A percentile compares a stretch with the other conserved stretches of the same genome.
These are phyloP conservation scores for Mellivora capensis DNA, from an alignment of 2,113 vertebrate species.

Conservation along the genomic window DNA sequence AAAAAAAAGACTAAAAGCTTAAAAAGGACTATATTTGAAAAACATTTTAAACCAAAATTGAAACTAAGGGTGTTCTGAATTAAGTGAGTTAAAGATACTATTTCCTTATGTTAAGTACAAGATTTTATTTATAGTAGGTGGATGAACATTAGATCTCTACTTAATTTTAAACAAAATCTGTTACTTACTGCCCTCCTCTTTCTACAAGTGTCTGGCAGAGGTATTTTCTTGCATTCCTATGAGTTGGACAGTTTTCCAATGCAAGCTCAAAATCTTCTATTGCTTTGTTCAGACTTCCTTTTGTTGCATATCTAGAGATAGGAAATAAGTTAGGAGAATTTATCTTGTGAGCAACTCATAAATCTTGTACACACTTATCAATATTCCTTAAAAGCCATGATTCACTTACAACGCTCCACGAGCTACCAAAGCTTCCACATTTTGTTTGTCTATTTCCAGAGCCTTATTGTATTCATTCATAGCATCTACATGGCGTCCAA, in stretches of 20 bases:
- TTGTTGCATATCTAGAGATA: conserved; percentile 92
- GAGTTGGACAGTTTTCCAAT: conserved; percentile 93
- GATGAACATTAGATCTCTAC: background rate
- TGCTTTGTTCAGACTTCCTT: conserved; percentile 95
- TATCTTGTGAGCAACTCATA: background rate
- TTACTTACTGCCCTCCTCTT: conserved; percentile 94
- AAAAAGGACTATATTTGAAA: background rate
- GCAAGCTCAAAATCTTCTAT: conserved; percentile 95
- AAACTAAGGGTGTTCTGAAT: background rate
- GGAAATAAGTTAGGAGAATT: background rate
- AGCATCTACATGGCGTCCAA: conserved; percentile 93
- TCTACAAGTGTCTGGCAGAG: conserved; percentile 98
- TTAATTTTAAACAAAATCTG: background rate
- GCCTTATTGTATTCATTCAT: conserved; percentile 99
- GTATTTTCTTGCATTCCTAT: conserved; percentile 97
- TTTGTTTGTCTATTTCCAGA: conserved; percentile 94
- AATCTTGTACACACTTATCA: conserved; percentile 11
- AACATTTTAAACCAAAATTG: background rate
- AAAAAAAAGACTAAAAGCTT: background rate
- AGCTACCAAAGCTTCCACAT: conserved; percentile 97
- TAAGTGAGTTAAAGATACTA: background rate
- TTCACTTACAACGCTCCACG: conserved; percentile 94
- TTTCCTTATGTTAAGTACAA: background rate
- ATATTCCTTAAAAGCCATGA: background rate
- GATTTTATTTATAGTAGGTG: background rate